phyloP scores from a whole-genome alignment of 2,888 invertebrate genomes.

The Ellobium chinense region DNA sequence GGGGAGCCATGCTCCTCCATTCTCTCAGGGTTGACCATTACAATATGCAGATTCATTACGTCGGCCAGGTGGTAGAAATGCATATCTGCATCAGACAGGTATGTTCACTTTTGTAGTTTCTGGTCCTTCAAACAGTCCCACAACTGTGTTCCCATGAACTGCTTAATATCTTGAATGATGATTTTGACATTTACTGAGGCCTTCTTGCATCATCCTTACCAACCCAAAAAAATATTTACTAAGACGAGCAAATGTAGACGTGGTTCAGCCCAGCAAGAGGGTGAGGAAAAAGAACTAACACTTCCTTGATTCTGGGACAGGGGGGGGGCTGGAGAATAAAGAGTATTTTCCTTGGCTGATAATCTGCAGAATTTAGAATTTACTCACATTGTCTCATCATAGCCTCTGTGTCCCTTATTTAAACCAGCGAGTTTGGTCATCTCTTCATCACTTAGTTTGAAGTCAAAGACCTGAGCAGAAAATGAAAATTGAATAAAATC shows the following conservation, averaged over 20 bases:
- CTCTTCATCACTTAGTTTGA: constrained; percentile 59
- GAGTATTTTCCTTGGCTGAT: not conserved
- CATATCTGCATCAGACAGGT: not conserved
- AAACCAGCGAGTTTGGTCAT: constrained; percentile 53
- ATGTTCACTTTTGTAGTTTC: no score
- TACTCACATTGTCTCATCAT: constrained; percentile 50
- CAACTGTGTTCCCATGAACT: no score
- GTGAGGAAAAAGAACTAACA: no score
- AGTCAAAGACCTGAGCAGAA: constrained; percentile 64
- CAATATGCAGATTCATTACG: not conserved
- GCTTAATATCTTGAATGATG: no score
- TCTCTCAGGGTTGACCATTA: no score
- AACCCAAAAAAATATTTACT: no score
- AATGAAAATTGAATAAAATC: not conserved
- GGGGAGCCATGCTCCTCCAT: no score
- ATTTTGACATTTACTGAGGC: no score
- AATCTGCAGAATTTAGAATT: not conserved
- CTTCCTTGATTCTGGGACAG: not conserved
- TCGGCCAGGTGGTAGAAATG: not conserved
- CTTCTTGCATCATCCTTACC: no score
- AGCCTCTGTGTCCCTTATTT: constrained; percentile 50
- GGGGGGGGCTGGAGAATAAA: not conserved
- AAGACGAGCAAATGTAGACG: no score
- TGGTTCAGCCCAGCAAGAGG: no score
- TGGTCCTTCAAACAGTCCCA: no score